A percentile compares a stretch with the other conserved stretches of the same genome.
These are phyloP conservation scores for Myathropa florea DNA, from an alignment of 2,888 invertebrate genomes.

Conservation along the genomic window DNA sequence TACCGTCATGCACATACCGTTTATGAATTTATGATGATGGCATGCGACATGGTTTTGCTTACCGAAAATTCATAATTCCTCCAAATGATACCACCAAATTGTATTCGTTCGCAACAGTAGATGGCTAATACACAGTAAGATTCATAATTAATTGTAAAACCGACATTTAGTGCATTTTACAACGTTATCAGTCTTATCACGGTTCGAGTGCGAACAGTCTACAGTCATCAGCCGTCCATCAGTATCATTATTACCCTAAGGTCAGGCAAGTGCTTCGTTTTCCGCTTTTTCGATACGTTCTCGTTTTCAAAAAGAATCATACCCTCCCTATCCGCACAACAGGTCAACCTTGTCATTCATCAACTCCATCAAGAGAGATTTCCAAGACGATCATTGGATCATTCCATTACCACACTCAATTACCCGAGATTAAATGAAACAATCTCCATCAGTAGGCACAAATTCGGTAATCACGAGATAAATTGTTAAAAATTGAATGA, in stretches of 20 bases:
- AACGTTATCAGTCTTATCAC: background rate
- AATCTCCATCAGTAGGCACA: conserved; percentile 12
- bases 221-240: background rate
- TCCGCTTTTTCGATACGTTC: background rate
- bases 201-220: background rate
- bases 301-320: background rate
- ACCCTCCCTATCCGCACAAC: background rate
- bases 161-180: background rate
- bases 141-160: background rate
- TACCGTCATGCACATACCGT: background rate
- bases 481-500: conserved; percentile 49
- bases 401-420: conserved; percentile 31
- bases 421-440: conserved; percentile 31
- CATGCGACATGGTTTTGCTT: background rate
- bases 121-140: background rate
- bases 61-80: background rate
- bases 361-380: background rate
- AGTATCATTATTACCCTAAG: background rate
- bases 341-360: background rate
- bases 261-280: background rate
- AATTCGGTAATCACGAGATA: conserved; percentile 45
- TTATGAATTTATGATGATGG: background rate
- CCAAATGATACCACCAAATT: background rate
- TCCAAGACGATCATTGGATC: background rate
- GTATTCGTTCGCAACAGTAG: background rate